Base-by-base conservation (phyloP, 1,140 invertebrate genomes). In the Patella vulgata region DNA sequence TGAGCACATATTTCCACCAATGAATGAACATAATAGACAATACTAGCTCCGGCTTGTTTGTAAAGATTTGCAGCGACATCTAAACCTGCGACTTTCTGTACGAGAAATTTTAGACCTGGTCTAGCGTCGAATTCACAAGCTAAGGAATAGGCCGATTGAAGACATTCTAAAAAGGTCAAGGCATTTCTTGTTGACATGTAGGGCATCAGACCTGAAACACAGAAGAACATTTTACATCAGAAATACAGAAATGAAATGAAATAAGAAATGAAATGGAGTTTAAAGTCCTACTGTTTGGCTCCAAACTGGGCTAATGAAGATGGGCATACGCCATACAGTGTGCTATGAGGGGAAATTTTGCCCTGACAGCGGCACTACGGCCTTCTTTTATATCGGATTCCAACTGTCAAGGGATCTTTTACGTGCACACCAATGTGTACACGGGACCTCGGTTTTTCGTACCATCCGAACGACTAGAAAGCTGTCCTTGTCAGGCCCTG, bases 11-110 rank as follows among this genome's bases (percentile, higher is more conserved):
- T 86, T 77, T 96, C 92, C 51, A 96, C 90, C 21, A 95, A 81
- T 1, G 92, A 89, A 47, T 95, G 91, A n/a, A 93, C 90, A 78
- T 94, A 93, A 3, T 96, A 90, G 1, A 93, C 90, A 90, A 93
- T 95, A 14, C 93, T 91, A 3, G 93, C 92, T 28, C 92, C 93
- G n/a, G 94, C 92, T 83, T 95, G 93, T 63, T 92, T 92, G 78
- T 96, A 97, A 19, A 96, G 83, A 85, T 97, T 97, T 0, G 94
- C 93, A 12, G 94, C 93, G 70, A 92, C 89, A 40, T 92, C 91
- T 56, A 95, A 87, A 73, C 92, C 91, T 0, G 91, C 92, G 0
- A 97, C 94, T 87, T 96, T 97, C 82, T 97, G 94, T 46, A 96
- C 89, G 5, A 97, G 87, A 80, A 97, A 96, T 81, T 97, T 97